phyloP scores from a whole-genome alignment of 2,797 vertebrate genomes.

The Siniperca undulata region DNA sequence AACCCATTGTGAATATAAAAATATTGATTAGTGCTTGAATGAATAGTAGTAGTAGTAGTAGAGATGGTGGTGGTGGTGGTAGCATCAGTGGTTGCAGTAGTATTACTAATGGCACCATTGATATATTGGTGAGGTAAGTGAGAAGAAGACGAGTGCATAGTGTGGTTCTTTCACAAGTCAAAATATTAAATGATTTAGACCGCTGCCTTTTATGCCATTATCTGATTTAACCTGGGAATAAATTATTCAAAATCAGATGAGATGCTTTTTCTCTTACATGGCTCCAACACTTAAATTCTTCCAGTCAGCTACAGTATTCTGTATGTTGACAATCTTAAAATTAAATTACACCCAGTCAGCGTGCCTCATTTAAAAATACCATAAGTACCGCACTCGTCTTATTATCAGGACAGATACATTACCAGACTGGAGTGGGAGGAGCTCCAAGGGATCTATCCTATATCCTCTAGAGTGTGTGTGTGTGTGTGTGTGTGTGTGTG shows the following conservation, averaged over 20 bases:
- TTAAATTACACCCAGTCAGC: conserved; percentile 48
- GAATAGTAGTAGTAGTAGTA: not conserved
- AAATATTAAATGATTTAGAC: conserved; percentile 74
- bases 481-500: not conserved
- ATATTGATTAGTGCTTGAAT: not conserved
- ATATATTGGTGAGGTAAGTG: conserved; percentile 27
- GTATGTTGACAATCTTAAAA: conserved; percentile 39
- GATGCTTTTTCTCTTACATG: conserved; percentile 53
- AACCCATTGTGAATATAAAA: not conserved
- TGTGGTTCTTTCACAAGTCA: conserved; percentile 63
- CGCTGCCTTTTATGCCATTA: conserved; percentile 67
- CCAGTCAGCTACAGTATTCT: conserved; percentile 26
- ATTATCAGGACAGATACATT: conserved; percentile 38
- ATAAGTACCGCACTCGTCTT: conserved; percentile 3
- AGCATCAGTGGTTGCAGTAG: not conserved
- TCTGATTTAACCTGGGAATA: conserved; percentile 63
- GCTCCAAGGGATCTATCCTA: conserved; percentile 12
- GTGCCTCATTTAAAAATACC: conserved; percentile 50
- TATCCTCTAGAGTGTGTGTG: not conserved
- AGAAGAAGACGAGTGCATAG: conserved; percentile 52
- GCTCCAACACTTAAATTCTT: conserved; percentile 39
- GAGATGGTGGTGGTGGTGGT: too few relatives aligned
- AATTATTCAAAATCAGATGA: conserved; percentile 72
- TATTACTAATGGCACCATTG: not conserved
- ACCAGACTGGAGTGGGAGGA: conserved; percentile 11